Percentiles rank a stretch among this genome's conserved stretches.
Conservation (phyloP, 2,888 invertebrate species). For the Ametastegia equiseti region DNA sequence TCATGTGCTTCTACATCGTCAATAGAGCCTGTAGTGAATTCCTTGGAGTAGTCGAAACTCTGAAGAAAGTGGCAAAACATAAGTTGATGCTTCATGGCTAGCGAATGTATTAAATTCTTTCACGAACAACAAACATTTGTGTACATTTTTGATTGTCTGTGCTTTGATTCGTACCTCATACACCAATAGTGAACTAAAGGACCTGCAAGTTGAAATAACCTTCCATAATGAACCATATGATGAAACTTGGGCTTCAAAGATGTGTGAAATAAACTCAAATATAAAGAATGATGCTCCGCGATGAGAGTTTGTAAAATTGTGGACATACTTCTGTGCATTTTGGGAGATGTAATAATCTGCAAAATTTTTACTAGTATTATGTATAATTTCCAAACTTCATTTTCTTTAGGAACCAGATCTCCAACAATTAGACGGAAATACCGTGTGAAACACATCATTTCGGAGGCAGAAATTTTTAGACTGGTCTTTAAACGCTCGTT, state of each 20-base stretch:
- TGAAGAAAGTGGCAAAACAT: too few relatives aligned
- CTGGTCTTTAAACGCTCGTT: neutral
- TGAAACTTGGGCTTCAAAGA: constrained; percentile 54
- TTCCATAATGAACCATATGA: constrained; percentile 50
- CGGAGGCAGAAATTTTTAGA: constrained; percentile 53
- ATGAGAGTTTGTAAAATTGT: constrained; percentile 47
- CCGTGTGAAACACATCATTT: constrained; percentile 52
- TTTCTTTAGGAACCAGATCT: constrained; percentile 50
- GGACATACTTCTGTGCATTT: too few relatives aligned
- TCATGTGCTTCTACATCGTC: too few relatives aligned
- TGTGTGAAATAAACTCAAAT: constrained; percentile 39
- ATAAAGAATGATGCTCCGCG: constrained; percentile 43
- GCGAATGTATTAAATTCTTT: too few relatives aligned
- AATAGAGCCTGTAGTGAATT: too few relatives aligned
- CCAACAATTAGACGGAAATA: constrained; percentile 53
- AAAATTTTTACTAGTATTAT: constrained; percentile 51
- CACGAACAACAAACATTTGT: too few relatives aligned
- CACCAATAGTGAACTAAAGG: constrained; percentile 51
- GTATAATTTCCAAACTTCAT: constrained; percentile 52
- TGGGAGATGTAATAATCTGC: too few relatives aligned
- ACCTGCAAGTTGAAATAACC: constrained; percentile 47
- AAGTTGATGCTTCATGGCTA: too few relatives aligned
- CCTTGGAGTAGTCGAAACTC: too few relatives aligned
- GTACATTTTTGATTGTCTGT: constrained; percentile 51
- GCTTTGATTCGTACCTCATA: constrained; percentile 53